A percentile compares a stretch with the other conserved stretches of the same genome.
phyloP scores from a whole-genome alignment of 2,113 vertebrate species.

The Sisor rabdophorus region DNA sequence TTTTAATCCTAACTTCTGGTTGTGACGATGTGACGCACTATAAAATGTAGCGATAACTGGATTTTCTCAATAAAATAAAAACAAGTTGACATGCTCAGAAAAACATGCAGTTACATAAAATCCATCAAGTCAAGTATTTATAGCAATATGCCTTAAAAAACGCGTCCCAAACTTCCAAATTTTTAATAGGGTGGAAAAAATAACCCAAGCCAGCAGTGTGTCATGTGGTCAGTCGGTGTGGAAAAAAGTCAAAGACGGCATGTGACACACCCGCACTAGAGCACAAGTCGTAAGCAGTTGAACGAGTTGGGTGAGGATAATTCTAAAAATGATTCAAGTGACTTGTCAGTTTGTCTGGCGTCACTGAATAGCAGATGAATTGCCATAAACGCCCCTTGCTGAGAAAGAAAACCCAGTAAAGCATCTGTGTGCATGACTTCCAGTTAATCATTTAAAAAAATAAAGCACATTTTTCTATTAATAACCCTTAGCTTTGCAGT shows the following conservation, averaged over 20 bases:
- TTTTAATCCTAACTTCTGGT: not conserved
- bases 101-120: too few species aligned
- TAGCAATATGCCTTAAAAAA: not conserved
- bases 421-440: conserved; percentile 6
- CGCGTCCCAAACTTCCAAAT: not conserved
- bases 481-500: not conserved
- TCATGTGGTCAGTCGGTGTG: not conserved
- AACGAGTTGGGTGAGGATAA: conserved; percentile 40
- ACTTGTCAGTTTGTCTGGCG: conserved; percentile 15
- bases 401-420: not conserved
- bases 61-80: too few species aligned
- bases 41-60: not conserved
- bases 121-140: not conserved
- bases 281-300: conserved; percentile 24
- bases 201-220: not conserved
- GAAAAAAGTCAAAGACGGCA: not conserved
- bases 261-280: conserved; percentile 30
- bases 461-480: too few species aligned
- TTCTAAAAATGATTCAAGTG: conserved; percentile 17
- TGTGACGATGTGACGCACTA: not conserved
- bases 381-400: not conserved
- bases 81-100: too few species aligned
- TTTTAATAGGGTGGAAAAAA: not conserved
- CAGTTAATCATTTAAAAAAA: too few species aligned
- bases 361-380: conserved; percentile 28